Conservation (phyloP, 2,113 vertebrate species). For the Hippocampus guttulatus region DNA sequence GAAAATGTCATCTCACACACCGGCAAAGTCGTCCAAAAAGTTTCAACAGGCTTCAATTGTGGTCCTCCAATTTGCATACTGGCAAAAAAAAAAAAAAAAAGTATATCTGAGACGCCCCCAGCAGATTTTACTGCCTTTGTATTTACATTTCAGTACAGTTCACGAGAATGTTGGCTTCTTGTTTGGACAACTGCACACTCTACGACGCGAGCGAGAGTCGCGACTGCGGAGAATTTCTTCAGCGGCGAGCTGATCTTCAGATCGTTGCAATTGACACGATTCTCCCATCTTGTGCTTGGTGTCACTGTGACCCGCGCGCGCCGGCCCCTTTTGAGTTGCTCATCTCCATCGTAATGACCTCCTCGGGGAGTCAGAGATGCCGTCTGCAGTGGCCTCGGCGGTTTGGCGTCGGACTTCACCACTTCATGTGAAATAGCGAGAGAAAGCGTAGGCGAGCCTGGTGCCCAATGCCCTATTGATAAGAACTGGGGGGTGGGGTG, state of each 20-base stretch:
- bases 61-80: no score
- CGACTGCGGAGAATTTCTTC: constrained; percentile 48
- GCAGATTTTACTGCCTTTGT: background rate
- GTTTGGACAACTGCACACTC: constrained; percentile 20
- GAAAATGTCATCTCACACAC: no score
- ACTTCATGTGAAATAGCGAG: constrained; percentile 55
- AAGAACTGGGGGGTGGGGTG: constrained; percentile 32
- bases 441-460: constrained; percentile 44
- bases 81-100: background rate
- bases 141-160: constrained; percentile 9
- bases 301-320: constrained; percentile 32
- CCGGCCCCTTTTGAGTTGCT: constrained; percentile 50
- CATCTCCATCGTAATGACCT: constrained; percentile 71
- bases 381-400: constrained; percentile 48
- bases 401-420: constrained; percentile 52
- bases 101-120: background rate
- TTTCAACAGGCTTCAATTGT: no score
- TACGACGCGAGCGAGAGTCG: constrained; percentile 37
- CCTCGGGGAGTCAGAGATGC: constrained; percentile 62
- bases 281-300: constrained; percentile 43
- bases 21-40: no score
- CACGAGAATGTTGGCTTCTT: background rate
- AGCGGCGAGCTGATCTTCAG: constrained; percentile 44
- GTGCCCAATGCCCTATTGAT: constrained; percentile 46
- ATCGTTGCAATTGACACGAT: constrained; percentile 56